Evolutionary conservation across 2,888 invertebrate species (phyloP).

Genomic region (Leptopilina drosophilae): DNA sequence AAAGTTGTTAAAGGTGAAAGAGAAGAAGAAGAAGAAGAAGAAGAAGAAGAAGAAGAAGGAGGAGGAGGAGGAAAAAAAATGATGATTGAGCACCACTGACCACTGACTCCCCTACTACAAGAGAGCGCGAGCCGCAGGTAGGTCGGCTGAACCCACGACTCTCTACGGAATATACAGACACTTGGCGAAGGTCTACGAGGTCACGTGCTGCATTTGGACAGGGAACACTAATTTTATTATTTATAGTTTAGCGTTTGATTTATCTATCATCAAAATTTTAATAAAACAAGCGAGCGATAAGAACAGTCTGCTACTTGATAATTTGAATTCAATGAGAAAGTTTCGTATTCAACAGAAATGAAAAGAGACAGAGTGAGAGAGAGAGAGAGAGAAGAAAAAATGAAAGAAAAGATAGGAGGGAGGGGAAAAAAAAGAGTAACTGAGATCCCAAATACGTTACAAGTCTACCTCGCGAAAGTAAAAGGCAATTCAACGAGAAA

Average conservation of each 20-base stretch:
- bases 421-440: neutral
- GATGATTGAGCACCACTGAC: conserved; percentile 64
- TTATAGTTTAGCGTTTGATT: conserved; percentile 63
- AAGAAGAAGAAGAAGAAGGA: neutral
- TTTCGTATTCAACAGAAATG: neutral
- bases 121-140: conserved; percentile 68
- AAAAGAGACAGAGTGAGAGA: no score
- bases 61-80: neutral
- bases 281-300: neutral
- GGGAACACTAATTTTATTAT: conserved; percentile 69
- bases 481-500: neutral
- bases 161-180: conserved; percentile 70
- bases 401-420: neutral
- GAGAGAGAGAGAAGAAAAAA: neutral
- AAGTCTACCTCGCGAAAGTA: neutral
- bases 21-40: no score
- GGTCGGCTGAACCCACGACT: conserved; percentile 70
- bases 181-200: conserved; percentile 70
- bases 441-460: conserved; percentile 1
- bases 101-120: conserved; percentile 47
- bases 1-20: neutral
- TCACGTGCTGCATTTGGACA: conserved; percentile 70
- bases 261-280: conserved; percentile 43
- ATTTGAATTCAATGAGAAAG: conserved; percentile 14
- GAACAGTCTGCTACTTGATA: conserved; percentile 2